Evolutionary conservation across 2,888 invertebrate species (phyloP).

Genomic region (Aleiodes leptofemur): DNA sequence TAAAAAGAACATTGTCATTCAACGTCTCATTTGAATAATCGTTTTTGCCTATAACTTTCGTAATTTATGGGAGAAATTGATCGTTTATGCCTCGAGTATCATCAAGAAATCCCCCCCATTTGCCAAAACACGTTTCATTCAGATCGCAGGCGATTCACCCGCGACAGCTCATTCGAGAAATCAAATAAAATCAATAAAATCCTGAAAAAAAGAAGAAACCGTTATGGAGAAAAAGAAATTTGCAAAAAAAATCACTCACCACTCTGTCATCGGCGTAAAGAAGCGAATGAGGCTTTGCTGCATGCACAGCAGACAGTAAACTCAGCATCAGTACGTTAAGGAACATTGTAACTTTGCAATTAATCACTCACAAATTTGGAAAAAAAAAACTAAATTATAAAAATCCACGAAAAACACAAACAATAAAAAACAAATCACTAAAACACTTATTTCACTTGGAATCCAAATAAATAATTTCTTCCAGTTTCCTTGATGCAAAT

Average conservation of each 20-base stretch:
- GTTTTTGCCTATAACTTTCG: too few relatives aligned
- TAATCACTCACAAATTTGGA: not conserved
- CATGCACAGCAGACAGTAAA: constrained; percentile 47
- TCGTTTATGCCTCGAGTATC: not conserved
- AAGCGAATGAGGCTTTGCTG: constrained; percentile 56
- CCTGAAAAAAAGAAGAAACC: not conserved
- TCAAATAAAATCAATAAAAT: constrained; percentile 1
- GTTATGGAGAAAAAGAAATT: not conserved
- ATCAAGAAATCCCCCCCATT: not conserved
- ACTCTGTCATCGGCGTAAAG: constrained; percentile 69
- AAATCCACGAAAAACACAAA: constrained; percentile 6
- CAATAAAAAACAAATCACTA: constrained; percentile 23
- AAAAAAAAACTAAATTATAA: constrained; percentile 7
- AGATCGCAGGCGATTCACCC: too few relatives aligned
- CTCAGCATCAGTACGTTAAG: constrained; percentile 53
- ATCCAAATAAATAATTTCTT: not conserved
- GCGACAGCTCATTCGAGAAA: too few relatives aligned
- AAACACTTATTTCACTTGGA: not conserved
- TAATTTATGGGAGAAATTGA: too few relatives aligned
- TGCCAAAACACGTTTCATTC: not conserved
- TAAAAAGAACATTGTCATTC: too few relatives aligned
- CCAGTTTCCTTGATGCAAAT: not conserved
- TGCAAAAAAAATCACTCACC: constrained; percentile 61
- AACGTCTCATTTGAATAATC: too few relatives aligned
- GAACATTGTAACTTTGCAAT: constrained; percentile 56